A percentile compares a stretch with the other conserved stretches of the same genome.
These are phyloP conservation scores for Neofelis nebulosa DNA, from an alignment of 2,113 vertebrate species.

Conservation along the genomic window DNA sequence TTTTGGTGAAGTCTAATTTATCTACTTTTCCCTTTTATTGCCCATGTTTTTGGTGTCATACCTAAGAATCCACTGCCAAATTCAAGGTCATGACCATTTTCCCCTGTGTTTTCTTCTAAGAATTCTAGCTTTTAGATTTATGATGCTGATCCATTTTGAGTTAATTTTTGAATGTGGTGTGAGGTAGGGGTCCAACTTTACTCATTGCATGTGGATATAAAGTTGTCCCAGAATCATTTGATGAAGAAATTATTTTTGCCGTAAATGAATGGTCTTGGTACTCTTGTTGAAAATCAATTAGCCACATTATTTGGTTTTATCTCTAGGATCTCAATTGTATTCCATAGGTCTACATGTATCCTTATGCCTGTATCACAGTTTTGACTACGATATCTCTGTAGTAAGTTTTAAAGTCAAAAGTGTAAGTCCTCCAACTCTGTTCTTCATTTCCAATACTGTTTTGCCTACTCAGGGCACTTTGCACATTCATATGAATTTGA, in stretches of 20 bases:
- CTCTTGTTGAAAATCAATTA: background rate
- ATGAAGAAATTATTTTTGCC: background rate
- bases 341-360: background rate
- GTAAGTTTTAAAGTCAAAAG: conserved; percentile 16
- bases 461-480: background rate
- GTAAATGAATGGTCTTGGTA: background rate
- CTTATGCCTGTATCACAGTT: background rate
- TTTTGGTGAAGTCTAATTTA: background rate
- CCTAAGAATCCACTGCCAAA: background rate
- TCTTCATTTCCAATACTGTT: background rate
- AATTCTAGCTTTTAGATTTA: background rate
- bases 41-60: background rate
- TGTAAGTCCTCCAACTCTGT: background rate
- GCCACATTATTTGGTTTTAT: background rate
- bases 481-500: background rate
- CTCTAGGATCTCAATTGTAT: background rate
- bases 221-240: background rate
- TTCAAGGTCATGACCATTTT: background rate
- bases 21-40: background rate
- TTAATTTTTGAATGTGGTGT: background rate
- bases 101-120: background rate
- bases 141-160: background rate
- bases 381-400: background rate
- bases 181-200: background rate
- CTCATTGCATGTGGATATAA: background rate